Percentiles rank a stretch among this genome's conserved stretches.
Conservation (phyloP, 2,888 invertebrate genomes). For the Tinea trinotella region DNA sequence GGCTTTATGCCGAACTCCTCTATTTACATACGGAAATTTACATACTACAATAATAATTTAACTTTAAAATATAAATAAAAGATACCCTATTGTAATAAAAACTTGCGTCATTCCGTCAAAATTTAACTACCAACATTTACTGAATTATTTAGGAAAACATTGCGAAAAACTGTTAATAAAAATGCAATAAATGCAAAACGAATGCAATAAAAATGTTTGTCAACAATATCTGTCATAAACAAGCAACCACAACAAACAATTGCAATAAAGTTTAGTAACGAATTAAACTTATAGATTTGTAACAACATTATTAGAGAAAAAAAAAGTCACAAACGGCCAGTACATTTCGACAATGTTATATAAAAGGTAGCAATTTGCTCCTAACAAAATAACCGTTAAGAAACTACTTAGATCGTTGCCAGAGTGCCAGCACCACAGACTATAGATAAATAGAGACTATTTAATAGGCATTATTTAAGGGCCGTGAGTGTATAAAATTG, state of each 20-base stretch:
- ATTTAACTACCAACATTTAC: no score
- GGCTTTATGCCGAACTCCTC: background rate
- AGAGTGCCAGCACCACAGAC: slow-evolving; percentile 53
- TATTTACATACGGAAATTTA: slow-evolving; percentile 6
- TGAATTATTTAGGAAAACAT: no score
- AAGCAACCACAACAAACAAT: slow-evolving; percentile 3
- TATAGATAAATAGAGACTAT: no score
- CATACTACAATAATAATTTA: background rate
- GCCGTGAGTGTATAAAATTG: no score
- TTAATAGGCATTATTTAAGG: no score
- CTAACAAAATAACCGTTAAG: slow-evolving; percentile 60
- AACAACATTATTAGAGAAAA: background rate
- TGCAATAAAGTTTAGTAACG: slow-evolving; percentile 7
- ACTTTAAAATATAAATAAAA: no score
- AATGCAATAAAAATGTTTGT: background rate
- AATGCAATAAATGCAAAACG: no score
- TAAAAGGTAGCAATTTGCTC: slow-evolving; percentile 59
- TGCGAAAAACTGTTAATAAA: no score
- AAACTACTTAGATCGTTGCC: slow-evolving; percentile 62
- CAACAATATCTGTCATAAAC: background rate
- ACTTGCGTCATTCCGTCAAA: no score
- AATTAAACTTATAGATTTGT: background rate
- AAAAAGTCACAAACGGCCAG: slow-evolving; percentile 37
- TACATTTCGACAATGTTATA: slow-evolving; percentile 67
- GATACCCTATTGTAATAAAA: no score